These are phyloP conservation scores for Cnemophilus loriae DNA, from an alignment of 2,113 vertebrate species.

Conservation along the genomic window DNA sequence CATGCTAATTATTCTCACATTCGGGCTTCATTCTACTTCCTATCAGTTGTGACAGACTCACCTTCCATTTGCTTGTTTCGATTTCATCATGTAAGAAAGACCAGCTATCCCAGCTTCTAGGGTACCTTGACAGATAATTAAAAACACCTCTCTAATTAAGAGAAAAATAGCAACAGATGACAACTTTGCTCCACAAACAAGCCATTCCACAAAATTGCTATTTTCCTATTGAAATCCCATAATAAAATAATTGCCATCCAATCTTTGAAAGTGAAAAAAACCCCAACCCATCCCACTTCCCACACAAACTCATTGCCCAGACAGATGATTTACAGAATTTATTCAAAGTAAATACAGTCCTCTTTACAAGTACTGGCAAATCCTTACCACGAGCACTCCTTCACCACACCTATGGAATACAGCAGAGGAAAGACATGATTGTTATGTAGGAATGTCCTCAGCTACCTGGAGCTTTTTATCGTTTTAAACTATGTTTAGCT, in stretches of 20 bases:
- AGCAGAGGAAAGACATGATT: not conserved
- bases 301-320: not conserved
- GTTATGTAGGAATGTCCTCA: not conserved
- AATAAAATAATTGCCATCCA: not conserved
- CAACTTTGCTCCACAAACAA: conserved; percentile 16
- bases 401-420: not conserved
- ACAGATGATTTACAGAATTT: not conserved
- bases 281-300: not conserved
- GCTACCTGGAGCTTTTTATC: not conserved
- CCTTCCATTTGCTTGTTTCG: not conserved
- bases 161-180: conserved; percentile 1
- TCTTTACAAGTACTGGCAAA: not conserved
- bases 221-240: not conserved
- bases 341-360: not conserved
- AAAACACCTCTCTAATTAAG: conserved; percentile 42
- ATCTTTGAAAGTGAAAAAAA: not conserved
- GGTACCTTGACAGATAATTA: conserved; percentile 40
- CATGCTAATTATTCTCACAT: conserved; percentile 13
- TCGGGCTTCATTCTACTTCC: not conserved
- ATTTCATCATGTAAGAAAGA: conserved; percentile 13
- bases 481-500: not conserved
- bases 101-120: not conserved
- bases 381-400: not conserved
- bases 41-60: not conserved
- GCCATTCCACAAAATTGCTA: not conserved